Conservation (phyloP, 2,888 invertebrate genomes). For the Esperia sulphurella region DNA sequence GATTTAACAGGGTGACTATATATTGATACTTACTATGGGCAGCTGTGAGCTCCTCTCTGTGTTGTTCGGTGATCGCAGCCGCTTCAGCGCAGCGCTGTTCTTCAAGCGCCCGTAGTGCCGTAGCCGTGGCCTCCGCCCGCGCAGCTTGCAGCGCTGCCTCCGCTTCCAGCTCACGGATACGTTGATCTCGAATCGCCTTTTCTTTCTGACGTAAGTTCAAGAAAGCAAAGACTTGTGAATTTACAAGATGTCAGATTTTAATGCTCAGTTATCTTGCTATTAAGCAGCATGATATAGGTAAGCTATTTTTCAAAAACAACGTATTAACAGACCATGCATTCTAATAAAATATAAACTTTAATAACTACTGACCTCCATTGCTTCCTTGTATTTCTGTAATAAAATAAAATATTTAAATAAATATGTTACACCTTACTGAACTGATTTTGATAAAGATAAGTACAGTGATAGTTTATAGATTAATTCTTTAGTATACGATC, state of each 20-base stretch:
- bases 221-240: no score
- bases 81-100: slow-evolving; percentile 55
- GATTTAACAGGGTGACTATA: no score
- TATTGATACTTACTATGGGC: slow-evolving; percentile 54
- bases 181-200: slow-evolving; percentile 68
- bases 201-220: slow-evolving; percentile 37
- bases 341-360: neutral
- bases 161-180: slow-evolving; percentile 66
- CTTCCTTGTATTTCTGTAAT: slow-evolving; percentile 73
- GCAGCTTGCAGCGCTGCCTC: slow-evolving; percentile 54
- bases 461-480: no score
- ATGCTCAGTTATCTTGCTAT: no score
- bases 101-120: slow-evolving; percentile 49
- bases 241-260: no score
- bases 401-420: slow-evolving; percentile 14
- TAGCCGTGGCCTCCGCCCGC: slow-evolving; percentile 59
- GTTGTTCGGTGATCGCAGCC: slow-evolving; percentile 50
- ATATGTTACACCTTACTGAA: no score
- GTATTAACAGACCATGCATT: no score
- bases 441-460: no score
- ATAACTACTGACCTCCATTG: slow-evolving; percentile 59
- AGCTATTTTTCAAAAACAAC: no score
- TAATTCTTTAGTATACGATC: no score
- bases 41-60: slow-evolving; percentile 65
- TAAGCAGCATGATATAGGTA: no score